Conservation (phyloP, 2,888 invertebrate genomes). For the Empis livida region DNA sequence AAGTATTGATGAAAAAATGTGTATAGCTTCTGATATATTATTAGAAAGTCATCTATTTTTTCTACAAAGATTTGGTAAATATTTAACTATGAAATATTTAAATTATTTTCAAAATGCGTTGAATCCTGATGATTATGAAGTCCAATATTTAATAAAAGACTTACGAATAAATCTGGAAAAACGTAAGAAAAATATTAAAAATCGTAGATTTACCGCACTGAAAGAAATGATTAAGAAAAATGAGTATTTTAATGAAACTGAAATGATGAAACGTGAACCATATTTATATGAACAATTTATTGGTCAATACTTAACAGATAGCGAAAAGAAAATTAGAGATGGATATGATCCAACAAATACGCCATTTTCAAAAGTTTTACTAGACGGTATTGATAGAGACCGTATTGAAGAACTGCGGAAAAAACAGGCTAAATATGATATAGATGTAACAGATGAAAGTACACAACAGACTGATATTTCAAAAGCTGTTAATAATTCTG, state of each 20-base stretch:
- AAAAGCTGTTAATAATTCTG: constrained; percentile 21
- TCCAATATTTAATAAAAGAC: constrained; percentile 49
- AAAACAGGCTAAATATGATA: constrained; percentile 46
- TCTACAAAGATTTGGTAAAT: constrained; percentile 62
- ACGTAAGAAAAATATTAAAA: constrained; percentile 48
- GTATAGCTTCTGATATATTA: constrained; percentile 52
- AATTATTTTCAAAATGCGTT: constrained; percentile 44
- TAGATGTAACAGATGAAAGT: not conserved
- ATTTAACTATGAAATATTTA: constrained; percentile 54
- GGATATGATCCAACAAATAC: constrained; percentile 38
- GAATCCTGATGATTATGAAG: constrained; percentile 39
- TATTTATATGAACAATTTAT: constrained; percentile 79
- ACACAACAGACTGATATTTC: constrained; percentile 12
- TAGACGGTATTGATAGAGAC: constrained; percentile 69
- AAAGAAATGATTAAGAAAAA: constrained; percentile 52
- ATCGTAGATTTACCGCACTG: constrained; percentile 71
- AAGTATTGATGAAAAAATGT: constrained; percentile 51
- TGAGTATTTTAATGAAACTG: constrained; percentile 76
- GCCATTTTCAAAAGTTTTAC: constrained; percentile 61
- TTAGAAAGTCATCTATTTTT: constrained; percentile 55
- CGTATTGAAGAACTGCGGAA: constrained; percentile 48
- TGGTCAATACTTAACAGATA: constrained; percentile 69
- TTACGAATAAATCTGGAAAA: constrained; percentile 43
- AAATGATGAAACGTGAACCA: constrained; percentile 90
- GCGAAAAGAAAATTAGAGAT: constrained; percentile 56